These are phyloP conservation scores for Ciona savignyi DNA, from an alignment of 23 tunicate genomes.

Conservation along the genomic window DNA sequence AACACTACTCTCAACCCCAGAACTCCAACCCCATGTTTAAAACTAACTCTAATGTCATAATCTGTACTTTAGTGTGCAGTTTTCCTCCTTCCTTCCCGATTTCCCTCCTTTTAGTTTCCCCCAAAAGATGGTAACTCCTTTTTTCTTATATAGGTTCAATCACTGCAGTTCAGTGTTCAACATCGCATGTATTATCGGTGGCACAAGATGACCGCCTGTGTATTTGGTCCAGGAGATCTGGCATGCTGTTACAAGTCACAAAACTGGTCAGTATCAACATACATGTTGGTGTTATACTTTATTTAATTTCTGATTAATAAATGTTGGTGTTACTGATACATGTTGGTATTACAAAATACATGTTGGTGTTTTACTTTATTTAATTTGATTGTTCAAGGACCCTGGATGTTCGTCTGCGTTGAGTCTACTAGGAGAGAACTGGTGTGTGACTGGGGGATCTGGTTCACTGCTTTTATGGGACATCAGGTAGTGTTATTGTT, in stretches of 20 bases:
- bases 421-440: conserved; percentile 47
- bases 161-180: conserved; percentile 44
- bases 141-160: too few species aligned
- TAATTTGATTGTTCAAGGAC: conserved; percentile 14
- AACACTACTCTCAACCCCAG: too few species aligned
- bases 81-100: too few species aligned
- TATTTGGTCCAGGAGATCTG: conserved; percentile 68
- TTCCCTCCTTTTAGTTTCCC: too few species aligned
- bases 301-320: too few species aligned
- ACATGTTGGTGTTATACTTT: neutral
- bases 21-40: too few species aligned
- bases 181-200: conserved; percentile 45
- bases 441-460: conserved; percentile 84
- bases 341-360: neutral
- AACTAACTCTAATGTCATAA: too few species aligned
- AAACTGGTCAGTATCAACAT: conserved; percentile 8
- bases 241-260: conserved; percentile 41
- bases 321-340: neutral
- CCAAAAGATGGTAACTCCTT: too few species aligned
- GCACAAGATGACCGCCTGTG: conserved; percentile 74
- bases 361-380: neutral
- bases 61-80: too few species aligned
- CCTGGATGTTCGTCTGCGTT: conserved; percentile 20
- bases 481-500: conserved; percentile 21
- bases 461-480: conserved; percentile 80